Evolutionary conservation across 2,888 invertebrate genomes (phyloP), one percentile per base, ranked within the genome.

Genomic region (Agonopterix arenella): DNA sequence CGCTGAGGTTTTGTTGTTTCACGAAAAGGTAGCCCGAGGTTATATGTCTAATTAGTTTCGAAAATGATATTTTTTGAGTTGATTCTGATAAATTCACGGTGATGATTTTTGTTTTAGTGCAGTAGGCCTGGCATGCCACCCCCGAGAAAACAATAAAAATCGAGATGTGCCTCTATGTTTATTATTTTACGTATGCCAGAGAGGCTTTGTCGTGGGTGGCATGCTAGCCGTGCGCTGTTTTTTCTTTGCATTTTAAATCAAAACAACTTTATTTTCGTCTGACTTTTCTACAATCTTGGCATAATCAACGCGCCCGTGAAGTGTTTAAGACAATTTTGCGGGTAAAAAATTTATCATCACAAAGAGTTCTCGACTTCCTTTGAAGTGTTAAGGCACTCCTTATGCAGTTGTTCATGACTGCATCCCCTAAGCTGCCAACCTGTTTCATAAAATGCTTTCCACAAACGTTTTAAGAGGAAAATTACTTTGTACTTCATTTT

Each of bases 221-320:
- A n/a, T n/a, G n/a, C n/a, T n/a, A n/a, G n/a, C n/a, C n/a, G n/a
- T n/a, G n/a, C n/a, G 59, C 59, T 68, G 67, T 73, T 78, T 80
- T 82, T 80, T 76, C 76, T 79, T 77, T 82, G 76, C 78, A 83
- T 84, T 85, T 84, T 82, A 82, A 84, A 81, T 83, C 75, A 76
- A 83, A 84, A 86, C 82, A 84, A 80, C 78, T 84, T 84, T 76
- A 78, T 82, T 84, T 83, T 80, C 70, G 70, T 70, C 76, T 53
- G 73, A 80, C 74, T 83, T 80, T 77, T 73, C 71, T 61, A 68
- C 80, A 76, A 70, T 77, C 80, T 80, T 79, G 71, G 76, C 78
- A 80, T 83, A 84, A 84, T 84, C 79, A 82, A 79, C 77, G 76
- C 70, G 64, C 68, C 59, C 68, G 66, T 73, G 74, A 81, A 83